These are phyloP conservation scores for Drosophila multiciliata DNA, from an alignment of 2,888 invertebrate species.

Conservation along the genomic window DNA sequence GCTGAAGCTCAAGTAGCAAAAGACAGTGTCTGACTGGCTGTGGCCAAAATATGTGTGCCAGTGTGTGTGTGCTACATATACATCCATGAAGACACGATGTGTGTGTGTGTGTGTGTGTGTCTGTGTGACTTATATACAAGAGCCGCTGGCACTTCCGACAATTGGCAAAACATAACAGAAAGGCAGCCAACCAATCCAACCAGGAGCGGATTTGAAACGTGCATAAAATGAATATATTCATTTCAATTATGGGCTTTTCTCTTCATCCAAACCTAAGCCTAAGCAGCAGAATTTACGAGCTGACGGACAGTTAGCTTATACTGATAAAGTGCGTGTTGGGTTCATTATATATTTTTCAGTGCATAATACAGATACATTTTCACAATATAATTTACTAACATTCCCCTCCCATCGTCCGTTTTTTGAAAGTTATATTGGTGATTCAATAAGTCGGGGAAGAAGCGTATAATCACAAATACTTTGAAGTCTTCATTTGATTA, in stretches of 20 bases:
- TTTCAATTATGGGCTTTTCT: not conserved
- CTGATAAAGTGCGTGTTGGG: not conserved
- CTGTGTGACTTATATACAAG: slow-evolving; percentile 61
- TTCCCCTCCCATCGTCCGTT: not conserved
- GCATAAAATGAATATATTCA: not conserved
- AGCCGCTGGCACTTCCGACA: slow-evolving; percentile 76
- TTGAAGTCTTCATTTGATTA: not conserved
- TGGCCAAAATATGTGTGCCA: slow-evolving; percentile 5
- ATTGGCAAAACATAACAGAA: slow-evolving; percentile 77
- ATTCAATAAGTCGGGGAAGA: too few species aligned
- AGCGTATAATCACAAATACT: not conserved
- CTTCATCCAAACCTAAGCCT: not conserved
- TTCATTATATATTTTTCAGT: not conserved
- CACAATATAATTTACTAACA: not conserved
- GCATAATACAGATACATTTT: too few species aligned
- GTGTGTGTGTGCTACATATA: slow-evolving; percentile 5
- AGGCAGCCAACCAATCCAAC: slow-evolving; percentile 29
- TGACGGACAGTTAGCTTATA: not conserved
- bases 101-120: slow-evolving; percentile 19
- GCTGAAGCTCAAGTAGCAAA: too few species aligned
- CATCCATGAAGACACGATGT: not conserved
- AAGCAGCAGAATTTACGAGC: not conserved
- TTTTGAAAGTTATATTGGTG: not conserved
- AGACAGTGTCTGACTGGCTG: too few species aligned
- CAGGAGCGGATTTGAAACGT: slow-evolving; percentile 41